phyloP scores from a whole-genome alignment of 2,888 invertebrate genomes.

The Odontomyia ornata region DNA sequence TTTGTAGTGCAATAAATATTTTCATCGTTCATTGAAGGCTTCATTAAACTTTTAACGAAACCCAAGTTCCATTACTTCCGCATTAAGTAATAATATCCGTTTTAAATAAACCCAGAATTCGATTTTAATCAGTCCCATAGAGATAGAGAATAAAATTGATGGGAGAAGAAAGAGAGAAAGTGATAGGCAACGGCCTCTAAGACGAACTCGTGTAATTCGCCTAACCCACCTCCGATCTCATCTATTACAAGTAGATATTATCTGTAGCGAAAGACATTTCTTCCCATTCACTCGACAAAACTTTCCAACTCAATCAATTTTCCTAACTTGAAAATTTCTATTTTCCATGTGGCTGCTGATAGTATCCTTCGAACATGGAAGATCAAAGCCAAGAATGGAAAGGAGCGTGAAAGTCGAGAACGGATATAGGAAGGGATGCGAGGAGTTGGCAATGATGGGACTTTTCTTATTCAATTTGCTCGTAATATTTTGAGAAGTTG shows the following conservation, averaged over 20 bases:
- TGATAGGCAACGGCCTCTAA: neutral
- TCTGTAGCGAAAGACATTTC: neutral
- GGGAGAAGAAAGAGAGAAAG: no score
- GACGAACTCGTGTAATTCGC: no score
- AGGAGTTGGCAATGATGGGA: neutral
- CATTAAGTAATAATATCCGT: no score
- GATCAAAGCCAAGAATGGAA: constrained; percentile 13
- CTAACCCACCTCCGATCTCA: no score
- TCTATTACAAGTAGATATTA: no score
- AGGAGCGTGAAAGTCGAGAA: constrained; percentile 5
- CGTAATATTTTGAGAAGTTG: neutral
- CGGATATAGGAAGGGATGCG: neutral
- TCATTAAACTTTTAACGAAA: no score
- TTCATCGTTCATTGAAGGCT: no score
- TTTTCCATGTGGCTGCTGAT: constrained; percentile 21
- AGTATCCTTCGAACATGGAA: neutral
- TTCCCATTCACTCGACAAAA: constrained; percentile 12
- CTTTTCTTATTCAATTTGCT: constrained; percentile 7
- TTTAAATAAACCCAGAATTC: no score
- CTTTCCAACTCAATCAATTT: constrained; percentile 36
- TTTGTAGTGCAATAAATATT: no score
- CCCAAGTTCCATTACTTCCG: no score
- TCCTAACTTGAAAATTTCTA: constrained; percentile 22
- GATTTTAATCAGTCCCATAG: no score
- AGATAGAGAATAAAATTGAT: no score